These are phyloP conservation scores for Drosophila malerkotliana DNA, from an alignment of 1,140 invertebrate species.

Conservation along the genomic window DNA sequence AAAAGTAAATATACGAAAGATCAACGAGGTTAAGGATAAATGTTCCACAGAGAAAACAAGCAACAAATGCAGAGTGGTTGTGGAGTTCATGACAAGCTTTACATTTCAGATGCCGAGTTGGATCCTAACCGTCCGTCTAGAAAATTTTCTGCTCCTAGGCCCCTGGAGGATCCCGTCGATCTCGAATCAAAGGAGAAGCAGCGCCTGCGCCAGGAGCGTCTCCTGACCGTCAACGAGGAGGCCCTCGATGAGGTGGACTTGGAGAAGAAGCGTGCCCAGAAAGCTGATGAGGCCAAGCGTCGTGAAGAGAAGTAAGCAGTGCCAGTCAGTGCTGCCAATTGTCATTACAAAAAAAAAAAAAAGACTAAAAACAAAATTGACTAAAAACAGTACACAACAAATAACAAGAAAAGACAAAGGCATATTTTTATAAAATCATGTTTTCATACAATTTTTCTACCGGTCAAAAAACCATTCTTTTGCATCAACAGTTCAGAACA, in stretches of 20 bases:
- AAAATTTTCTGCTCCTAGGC: slow-evolving; percentile 86
- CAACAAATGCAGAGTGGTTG: neutral
- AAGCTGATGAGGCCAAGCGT: slow-evolving; percentile 86
- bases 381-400: neutral
- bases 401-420: neutral
- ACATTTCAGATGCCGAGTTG: slow-evolving; percentile 84
- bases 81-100: slow-evolving; percentile 33
- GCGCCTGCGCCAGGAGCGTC: slow-evolving; percentile 84
- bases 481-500: neutral
- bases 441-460: neutral
- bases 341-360: neutral
- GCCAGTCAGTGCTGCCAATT: neutral
- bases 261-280: slow-evolving; percentile 86
- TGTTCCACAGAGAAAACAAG: slow-evolving; percentile 1
- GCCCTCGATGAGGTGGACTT: slow-evolving; percentile 84
- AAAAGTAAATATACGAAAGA: slow-evolving; percentile 28
- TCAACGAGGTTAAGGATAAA: slow-evolving; percentile 1
- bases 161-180: slow-evolving; percentile 85
- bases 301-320: slow-evolving; percentile 86
- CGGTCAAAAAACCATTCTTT: neutral
- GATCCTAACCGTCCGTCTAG: slow-evolving; percentile 87
- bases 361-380: neutral
- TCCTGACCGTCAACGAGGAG: slow-evolving; percentile 84
- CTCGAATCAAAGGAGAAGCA: slow-evolving; percentile 85
- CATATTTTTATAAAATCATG: neutral